Percentiles rank a stretch among this genome's conserved stretches.
Conservation (phyloP, 2,113 vertebrate species). For the human (Homo sapiens) region GRCh38 chr15:89041001-89041500, state of each 20-base stretch:
- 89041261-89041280: background rate
- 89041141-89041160: background rate
- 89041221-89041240: fast-evolving
- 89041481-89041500: background rate
- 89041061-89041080: background rate
- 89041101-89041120: background rate
- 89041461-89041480: background rate
- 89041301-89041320: background rate
- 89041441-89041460: background rate
- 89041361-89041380: background rate
- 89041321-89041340: background rate
- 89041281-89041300: background rate
- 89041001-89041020: background rate
- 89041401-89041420: background rate
- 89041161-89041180: background rate
- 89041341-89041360: background rate
- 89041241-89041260: background rate
- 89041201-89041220: background rate
- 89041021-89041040: background rate
- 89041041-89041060: background rate
- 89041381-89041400: background rate
- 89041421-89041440: background rate
- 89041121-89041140: background rate
- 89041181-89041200: fast-evolving
- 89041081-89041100: background rate